phyloP scores from a whole-genome alignment of 37 sponge, comb jelly and placozoan genomes.

The Ianthella basta region DNA sequence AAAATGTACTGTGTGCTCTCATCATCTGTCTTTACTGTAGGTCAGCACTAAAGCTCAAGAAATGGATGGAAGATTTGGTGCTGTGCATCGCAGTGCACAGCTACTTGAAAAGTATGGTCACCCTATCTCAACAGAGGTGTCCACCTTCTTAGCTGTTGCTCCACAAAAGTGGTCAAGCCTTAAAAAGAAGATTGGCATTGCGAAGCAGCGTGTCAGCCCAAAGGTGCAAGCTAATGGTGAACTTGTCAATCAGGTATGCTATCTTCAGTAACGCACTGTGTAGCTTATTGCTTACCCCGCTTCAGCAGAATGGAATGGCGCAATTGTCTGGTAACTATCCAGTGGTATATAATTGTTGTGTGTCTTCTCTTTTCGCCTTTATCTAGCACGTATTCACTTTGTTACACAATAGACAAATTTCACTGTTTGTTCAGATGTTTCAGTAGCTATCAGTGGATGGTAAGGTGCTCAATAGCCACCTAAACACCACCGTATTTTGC shows the following conservation, averaged over 20 bases:
- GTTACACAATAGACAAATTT: no score
- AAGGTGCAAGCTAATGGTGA: slow-evolving; percentile 75
- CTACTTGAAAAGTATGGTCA: slow-evolving; percentile 61
- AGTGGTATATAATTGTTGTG: not conserved
- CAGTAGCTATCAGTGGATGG: no score
- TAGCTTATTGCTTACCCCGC: not conserved
- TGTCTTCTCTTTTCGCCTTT: no score
- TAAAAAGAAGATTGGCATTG: slow-evolving; percentile 83
- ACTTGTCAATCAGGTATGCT: slow-evolving; percentile 44
- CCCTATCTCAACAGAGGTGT: slow-evolving; percentile 41
- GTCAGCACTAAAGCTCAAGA: slow-evolving; percentile 65
- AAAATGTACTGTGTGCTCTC: no score
- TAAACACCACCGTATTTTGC: no score
- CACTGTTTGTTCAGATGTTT: no score
- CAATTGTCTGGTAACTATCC: not conserved
- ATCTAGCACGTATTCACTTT: no score
- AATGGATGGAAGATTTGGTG: slow-evolving; percentile 84
- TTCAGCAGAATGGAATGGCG: no score
- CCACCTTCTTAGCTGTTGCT: slow-evolving; percentile 64
- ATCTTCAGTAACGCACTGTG: not conserved
- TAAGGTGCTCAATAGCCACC: no score
- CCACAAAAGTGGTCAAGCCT: slow-evolving; percentile 89
- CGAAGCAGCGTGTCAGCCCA: slow-evolving; percentile 89
- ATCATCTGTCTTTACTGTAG: not conserved
- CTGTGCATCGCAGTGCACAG: slow-evolving; percentile 64